Evolutionary conservation across 2,888 invertebrate species (phyloP).

Genomic region (Biston stratarius): DNA sequence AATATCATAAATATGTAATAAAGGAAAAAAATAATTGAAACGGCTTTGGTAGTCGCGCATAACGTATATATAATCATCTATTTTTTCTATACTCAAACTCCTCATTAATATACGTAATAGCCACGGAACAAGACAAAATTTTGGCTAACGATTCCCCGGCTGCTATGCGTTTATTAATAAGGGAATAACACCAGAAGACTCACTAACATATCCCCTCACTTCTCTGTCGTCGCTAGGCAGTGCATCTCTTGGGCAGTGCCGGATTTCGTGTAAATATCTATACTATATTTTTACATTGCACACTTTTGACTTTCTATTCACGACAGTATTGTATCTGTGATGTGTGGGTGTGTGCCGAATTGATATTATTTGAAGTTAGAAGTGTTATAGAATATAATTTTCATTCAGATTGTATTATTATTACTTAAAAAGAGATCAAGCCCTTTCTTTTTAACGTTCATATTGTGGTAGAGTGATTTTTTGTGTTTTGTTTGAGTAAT

Average conservation of each 20-base stretch:
- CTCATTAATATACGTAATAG: constrained; percentile 1
- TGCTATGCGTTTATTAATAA: not conserved
- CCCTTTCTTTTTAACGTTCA: too few species aligned
- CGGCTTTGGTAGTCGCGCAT: constrained; percentile 20
- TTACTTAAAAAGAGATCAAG: too few species aligned
- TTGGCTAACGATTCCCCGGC: not conserved
- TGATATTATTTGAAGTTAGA: constrained; percentile 38
- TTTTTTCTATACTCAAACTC: constrained; percentile 14
- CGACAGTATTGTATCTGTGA: constrained; percentile 51
- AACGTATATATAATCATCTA: not conserved
- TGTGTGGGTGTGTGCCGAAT: constrained; percentile 57
- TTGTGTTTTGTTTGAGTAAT: too few species aligned
- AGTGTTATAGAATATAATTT: not conserved
- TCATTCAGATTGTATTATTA: too few species aligned
- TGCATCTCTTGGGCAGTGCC: constrained; percentile 96
- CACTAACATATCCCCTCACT: constrained; percentile 80
- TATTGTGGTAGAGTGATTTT: too few species aligned
- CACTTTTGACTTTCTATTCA: constrained; percentile 71
- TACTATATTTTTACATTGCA: constrained; percentile 78
- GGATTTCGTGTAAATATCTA: constrained; percentile 95
- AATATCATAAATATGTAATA: not conserved
- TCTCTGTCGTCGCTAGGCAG: constrained; percentile 89
- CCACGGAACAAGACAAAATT: not conserved
- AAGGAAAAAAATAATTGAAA: not conserved
- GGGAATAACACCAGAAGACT: constrained; percentile 43